phyloP scores from a whole-genome alignment of 2,113 vertebrate species.

The Calonectris borealis region DNA sequence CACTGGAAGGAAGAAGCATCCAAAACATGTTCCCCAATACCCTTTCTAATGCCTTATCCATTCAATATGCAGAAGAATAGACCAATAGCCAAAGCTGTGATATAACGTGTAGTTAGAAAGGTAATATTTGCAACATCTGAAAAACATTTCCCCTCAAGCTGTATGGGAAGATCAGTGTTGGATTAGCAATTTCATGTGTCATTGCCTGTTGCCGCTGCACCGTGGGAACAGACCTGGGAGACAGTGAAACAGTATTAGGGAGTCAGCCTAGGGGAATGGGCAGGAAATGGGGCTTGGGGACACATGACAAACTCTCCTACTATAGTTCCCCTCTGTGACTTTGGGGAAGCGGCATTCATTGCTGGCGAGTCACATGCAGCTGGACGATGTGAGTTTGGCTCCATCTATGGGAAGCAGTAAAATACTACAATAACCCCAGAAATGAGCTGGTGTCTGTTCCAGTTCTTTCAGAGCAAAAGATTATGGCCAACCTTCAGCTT shows the following conservation, averaged over 20 bases:
- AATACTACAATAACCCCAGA: neutral
- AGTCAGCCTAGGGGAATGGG: neutral
- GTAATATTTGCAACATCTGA: neutral
- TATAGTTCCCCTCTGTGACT: neutral
- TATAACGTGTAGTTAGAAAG: neutral
- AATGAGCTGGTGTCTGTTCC: neutral
- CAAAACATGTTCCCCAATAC: neutral
- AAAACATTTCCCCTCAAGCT: neutral
- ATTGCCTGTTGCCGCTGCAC: neutral
- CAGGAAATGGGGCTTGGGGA: neutral
- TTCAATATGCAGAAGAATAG: neutral
- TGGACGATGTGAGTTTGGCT: neutral
- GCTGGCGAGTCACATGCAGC: neutral
- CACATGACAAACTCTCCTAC: neutral
- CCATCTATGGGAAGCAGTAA: conserved; percentile 39
- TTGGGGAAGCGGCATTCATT: neutral
- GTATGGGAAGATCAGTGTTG: neutral
- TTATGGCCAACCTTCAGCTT: neutral
- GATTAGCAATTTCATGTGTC: neutral
- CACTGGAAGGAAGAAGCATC: neutral
- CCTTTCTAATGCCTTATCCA: neutral
- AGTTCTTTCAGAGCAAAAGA: neutral
- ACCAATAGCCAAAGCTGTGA: neutral
- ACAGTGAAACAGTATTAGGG: neutral
- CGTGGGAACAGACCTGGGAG: neutral